Evolutionary conservation across 2,113 vertebrate species (phyloP).

Genomic region (Halichoeres trimaculatus): DNA sequence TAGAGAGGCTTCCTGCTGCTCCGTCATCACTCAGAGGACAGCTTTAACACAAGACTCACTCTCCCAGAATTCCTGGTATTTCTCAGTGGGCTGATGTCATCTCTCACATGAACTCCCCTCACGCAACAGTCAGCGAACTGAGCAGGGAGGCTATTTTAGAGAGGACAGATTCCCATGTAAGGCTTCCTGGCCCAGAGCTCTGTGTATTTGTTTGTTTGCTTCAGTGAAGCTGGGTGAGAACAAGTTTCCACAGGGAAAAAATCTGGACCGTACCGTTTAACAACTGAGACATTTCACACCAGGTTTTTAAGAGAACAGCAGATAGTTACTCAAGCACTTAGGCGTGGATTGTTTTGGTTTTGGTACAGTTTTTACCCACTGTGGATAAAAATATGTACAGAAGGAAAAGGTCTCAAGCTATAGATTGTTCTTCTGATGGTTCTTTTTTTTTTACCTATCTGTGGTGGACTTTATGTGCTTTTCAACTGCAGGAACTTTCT

Average conservation of each 20-base stretch:
- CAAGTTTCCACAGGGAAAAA: not conserved
- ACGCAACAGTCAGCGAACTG: constrained; percentile 3
- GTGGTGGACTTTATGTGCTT: too few relatives aligned
- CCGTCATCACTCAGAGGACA: constrained; percentile 12
- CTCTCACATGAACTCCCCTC: constrained; percentile 14
- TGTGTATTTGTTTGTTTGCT: not conserved
- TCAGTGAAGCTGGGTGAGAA: not conserved
- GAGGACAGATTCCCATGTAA: not conserved
- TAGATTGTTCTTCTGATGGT: too few relatives aligned
- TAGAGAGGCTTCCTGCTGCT: constrained; percentile 22
- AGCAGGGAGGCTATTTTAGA: not conserved
- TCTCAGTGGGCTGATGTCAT: constrained; percentile 34
- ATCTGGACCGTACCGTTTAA: too few relatives aligned
- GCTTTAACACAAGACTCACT: constrained; percentile 21
- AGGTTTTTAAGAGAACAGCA: too few relatives aligned
- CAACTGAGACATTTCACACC: not conserved
- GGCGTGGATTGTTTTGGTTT: too few relatives aligned
- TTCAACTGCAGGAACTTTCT: too few relatives aligned
- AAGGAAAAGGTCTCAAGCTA: too few relatives aligned
- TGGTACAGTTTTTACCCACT: too few relatives aligned
- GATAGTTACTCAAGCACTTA: too few relatives aligned
- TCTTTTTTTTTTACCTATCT: too few relatives aligned
- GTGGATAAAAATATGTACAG: too few relatives aligned
- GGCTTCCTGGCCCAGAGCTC: not conserved
- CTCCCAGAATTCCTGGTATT: constrained; percentile 46